A percentile compares a stretch with the other conserved stretches of the same genome.
Conservation (phyloP, 2,888 invertebrate genomes). For the Drosophila glabriapex region DNA sequence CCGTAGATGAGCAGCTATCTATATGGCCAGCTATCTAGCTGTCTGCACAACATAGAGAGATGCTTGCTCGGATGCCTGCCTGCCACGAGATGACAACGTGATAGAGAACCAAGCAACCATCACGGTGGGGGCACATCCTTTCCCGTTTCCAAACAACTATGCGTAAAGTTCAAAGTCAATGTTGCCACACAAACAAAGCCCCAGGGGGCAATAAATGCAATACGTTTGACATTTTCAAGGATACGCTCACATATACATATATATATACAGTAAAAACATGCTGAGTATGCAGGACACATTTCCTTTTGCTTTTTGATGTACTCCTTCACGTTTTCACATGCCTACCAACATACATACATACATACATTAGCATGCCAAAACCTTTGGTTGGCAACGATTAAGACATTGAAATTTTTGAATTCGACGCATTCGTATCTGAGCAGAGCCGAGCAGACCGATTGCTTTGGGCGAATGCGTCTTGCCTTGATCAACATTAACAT, state of each 20-base stretch:
- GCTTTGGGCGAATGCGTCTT: slow-evolving; percentile 4
- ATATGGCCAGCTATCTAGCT: slow-evolving; percentile 14
- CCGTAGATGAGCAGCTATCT: slow-evolving; percentile 54
- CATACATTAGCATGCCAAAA: neutral
- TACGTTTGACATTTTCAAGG: slow-evolving; percentile 43
- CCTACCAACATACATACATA: neutral
- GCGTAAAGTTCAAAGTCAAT: slow-evolving; percentile 47
- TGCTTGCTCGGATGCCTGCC: slow-evolving; percentile 20
- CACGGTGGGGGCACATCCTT: neutral
- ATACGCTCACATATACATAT: neutral
- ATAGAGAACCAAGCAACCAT: slow-evolving; percentile 46
- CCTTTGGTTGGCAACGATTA: slow-evolving; percentile 42
- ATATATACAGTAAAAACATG: slow-evolving; percentile 22
- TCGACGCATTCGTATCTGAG: slow-evolving; percentile 4
- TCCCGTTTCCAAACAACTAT: slow-evolving; percentile 8
- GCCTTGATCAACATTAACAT: slow-evolving; percentile 33
- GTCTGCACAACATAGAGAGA: neutral
- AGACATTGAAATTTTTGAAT: slow-evolving; percentile 21
- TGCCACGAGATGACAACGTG: slow-evolving; percentile 44
- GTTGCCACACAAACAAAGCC: slow-evolving; percentile 47
- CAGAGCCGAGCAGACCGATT: slow-evolving; percentile 2
- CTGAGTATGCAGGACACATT: neutral
- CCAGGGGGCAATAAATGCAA: slow-evolving; percentile 48
- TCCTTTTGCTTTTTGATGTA: slow-evolving; percentile 17
- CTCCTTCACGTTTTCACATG: neutral